Conservation (phyloP, 2,113 vertebrate genomes). For the Sinocyclocheilus maitianheensis region DNA sequence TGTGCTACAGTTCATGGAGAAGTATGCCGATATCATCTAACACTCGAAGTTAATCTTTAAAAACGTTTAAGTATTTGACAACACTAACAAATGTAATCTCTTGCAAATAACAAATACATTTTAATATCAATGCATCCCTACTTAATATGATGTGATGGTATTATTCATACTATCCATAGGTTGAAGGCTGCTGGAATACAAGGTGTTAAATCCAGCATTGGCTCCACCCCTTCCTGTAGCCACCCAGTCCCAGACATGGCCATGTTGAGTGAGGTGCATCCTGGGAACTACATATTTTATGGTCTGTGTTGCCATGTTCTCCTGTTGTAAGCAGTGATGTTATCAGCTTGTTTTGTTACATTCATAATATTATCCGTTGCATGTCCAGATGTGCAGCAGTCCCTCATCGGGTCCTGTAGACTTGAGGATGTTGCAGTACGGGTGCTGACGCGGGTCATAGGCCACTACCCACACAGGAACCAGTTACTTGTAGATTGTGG, state of each 20-base stretch:
- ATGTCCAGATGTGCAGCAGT: conserved; percentile 80
- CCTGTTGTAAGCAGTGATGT: not conserved
- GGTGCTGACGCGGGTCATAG: conserved; percentile 80
- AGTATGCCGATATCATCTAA: conserved; percentile 65
- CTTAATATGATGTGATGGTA: not conserved
- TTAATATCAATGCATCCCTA: not conserved
- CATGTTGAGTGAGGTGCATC: conserved; percentile 81
- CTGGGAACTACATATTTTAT: conserved; percentile 84
- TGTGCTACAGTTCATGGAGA: conserved; percentile 76
- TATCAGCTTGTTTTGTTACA: not conserved
- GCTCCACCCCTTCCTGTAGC: conserved; percentile 86
- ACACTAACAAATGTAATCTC: not conserved
- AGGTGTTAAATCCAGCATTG: conserved; percentile 79
- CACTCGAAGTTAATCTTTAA: not conserved
- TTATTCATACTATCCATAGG: conserved; percentile 61
- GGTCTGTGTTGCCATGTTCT: conserved; percentile 67
- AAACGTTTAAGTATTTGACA: not conserved
- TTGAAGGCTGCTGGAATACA: conserved; percentile 73
- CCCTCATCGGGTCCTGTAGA: conserved; percentile 79
- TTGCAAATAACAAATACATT: not conserved
- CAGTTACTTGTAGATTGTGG: conserved; percentile 85
- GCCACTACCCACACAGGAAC: conserved; percentile 81
- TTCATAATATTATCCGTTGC: not conserved
- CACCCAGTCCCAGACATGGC: conserved; percentile 81
- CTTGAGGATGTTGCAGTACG: conserved; percentile 81